These are phyloP conservation scores for Salarias fasciatus DNA, from an alignment of 2,797 vertebrate genomes.

Conservation along the genomic window DNA sequence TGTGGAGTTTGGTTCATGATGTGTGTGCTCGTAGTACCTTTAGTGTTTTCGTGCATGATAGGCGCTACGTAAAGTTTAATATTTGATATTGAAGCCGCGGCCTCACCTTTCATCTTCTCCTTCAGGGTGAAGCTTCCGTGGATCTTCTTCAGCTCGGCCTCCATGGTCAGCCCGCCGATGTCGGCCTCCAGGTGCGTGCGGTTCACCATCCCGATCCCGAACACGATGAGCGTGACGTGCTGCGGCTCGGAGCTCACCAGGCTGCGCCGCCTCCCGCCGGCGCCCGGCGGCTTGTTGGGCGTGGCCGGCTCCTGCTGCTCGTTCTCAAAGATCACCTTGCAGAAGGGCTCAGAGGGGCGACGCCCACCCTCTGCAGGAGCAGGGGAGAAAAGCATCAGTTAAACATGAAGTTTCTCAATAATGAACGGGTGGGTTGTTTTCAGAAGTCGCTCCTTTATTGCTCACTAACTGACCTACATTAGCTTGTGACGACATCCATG, in stretches of 20 bases:
- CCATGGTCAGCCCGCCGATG: constrained; percentile 98
- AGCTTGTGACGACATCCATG: not conserved
- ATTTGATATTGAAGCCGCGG: not conserved
- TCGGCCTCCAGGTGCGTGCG: constrained; percentile 97
- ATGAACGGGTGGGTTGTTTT: not conserved
- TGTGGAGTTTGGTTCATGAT: no score
- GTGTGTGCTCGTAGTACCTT: no score
- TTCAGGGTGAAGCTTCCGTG: constrained; percentile 98
- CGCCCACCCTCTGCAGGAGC: constrained; percentile 80
- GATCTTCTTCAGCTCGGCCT: constrained; percentile 97
- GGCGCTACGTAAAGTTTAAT: no score
- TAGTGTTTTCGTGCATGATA: no score
- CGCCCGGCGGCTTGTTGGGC: constrained; percentile 70
- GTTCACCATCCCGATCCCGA: constrained; percentile 98
- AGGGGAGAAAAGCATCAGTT: not conserved
- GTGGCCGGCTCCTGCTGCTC: constrained; percentile 87
- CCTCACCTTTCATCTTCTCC: constrained; percentile 97
- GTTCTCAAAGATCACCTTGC: constrained; percentile 93
- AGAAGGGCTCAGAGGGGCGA: constrained; percentile 88
- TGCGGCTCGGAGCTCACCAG: constrained; percentile 91
- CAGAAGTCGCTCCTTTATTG: not conserved
- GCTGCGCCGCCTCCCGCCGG: constrained; percentile 88
- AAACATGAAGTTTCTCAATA: not conserved
- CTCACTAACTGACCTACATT: constrained; percentile 3
- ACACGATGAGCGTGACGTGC: constrained; percentile 95